A percentile compares a stretch with the other conserved stretches of the same genome.
Evolutionary conservation across 2,797 vertebrate species (phyloP).

Genomic region (Monodelphis domestica): DNA sequence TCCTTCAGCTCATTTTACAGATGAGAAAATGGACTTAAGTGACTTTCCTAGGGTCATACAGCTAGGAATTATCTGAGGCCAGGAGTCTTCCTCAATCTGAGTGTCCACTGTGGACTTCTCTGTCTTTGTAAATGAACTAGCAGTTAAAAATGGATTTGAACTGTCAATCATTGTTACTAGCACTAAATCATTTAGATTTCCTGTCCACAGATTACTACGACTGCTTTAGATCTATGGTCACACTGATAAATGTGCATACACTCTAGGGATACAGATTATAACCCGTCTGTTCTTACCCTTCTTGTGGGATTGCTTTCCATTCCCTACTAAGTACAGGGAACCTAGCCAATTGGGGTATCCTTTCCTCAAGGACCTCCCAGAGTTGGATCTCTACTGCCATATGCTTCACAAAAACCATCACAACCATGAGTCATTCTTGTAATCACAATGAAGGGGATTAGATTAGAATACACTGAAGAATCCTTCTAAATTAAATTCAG

Average conservation of each 20-base stretch:
- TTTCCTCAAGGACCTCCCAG: too few relatives aligned
- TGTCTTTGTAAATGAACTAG: neutral
- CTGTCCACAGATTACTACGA: neutral
- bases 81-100: neutral
- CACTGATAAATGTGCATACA: neutral
- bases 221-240: too few relatives aligned
- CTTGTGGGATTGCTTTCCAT: neutral
- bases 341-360: neutral
- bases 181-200: neutral
- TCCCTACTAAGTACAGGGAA: too few relatives aligned
- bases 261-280: neutral
- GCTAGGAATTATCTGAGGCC: slow-evolving; percentile 12
- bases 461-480: neutral
- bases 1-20: neutral
- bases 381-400: too few relatives aligned
- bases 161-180: neutral
- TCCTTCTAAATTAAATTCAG: neutral
- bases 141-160: neutral
- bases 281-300: neutral
- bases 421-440: neutral
- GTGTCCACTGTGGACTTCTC: neutral
- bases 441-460: neutral
- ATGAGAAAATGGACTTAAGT: neutral
- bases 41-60: neutral
- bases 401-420: neutral